Conservation (phyloP, 2,888 invertebrate genomes). For the Scaeva pyrastri region DNA sequence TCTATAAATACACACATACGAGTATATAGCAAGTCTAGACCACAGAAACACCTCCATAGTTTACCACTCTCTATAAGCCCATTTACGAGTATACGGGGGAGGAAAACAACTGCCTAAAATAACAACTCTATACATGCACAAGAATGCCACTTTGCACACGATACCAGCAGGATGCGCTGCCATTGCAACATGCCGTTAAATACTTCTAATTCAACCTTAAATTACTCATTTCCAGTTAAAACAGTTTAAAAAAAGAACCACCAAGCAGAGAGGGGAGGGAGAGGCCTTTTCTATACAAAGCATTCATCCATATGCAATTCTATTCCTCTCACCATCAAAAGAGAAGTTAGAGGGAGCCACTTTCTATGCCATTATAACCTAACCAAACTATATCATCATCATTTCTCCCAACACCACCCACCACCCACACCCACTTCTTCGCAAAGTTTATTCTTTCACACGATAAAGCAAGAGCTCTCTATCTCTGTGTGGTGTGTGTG, state of each 20-base stretch:
- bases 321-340: constrained; percentile 32
- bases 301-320: constrained; percentile 63
- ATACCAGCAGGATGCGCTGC: constrained; percentile 58
- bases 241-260: constrained; percentile 23
- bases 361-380: neutral
- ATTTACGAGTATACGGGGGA: too few relatives aligned
- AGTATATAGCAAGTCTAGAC: constrained; percentile 19
- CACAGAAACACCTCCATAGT: constrained; percentile 15
- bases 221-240: constrained; percentile 69
- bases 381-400: too few relatives aligned
- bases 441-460: constrained; percentile 29
- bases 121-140: constrained; percentile 23
- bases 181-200: constrained; percentile 74
- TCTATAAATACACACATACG: neutral
- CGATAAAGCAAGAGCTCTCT: constrained; percentile 29
- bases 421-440: neutral
- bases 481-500: neutral
- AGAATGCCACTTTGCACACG: constrained; percentile 61
- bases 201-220: constrained; percentile 75
- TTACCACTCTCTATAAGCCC: neutral
- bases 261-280: constrained; percentile 1
- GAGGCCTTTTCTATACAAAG: neutral
- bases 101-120: constrained; percentile 28
- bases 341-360: neutral
- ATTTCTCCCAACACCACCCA: neutral